A percentile compares a stretch with the other conserved stretches of the same genome.
Conservation (phyloP, 2,113 vertebrate genomes). For the Microtus richardsoni region DNA sequence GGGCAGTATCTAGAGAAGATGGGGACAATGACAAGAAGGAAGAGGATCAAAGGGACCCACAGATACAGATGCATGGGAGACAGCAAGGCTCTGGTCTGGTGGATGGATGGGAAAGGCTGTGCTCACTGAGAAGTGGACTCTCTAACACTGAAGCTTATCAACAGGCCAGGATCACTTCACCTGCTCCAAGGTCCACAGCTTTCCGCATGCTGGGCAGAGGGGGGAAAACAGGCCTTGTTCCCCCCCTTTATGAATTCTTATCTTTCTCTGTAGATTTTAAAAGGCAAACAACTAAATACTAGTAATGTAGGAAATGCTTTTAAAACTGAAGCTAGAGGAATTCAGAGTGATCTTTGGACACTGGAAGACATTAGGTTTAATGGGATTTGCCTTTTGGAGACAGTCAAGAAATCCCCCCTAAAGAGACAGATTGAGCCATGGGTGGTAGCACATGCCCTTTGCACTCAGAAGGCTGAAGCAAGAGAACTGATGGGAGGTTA, state of each 20-base stretch:
- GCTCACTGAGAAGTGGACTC: background rate
- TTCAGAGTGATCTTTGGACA: background rate
- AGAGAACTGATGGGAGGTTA: background rate
- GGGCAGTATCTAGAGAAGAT: background rate
- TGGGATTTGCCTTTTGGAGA: background rate
- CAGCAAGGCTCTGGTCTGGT: accelerated
- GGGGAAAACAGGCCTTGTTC: background rate
- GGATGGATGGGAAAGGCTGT: background rate
- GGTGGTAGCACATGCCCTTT: background rate
- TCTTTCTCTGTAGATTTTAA: background rate
- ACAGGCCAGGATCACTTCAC: background rate
- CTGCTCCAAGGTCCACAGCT: background rate
- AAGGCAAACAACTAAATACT: background rate
- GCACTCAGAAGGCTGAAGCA: background rate
- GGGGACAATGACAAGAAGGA: too few species aligned
- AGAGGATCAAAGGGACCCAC: accelerated
- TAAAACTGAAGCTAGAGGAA: background rate
- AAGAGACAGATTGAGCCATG: background rate
- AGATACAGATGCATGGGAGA: accelerated
- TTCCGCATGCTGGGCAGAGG: background rate
- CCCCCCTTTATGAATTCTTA: background rate
- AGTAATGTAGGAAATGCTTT: conserved; percentile 5
- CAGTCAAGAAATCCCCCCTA: background rate
- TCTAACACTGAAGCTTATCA: background rate
- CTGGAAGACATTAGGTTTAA: background rate